A percentile compares a stretch with the other conserved stretches of the same genome.
phyloP scores from a whole-genome alignment of 1,140 invertebrate genomes.

The Drosophila varians region DNA sequence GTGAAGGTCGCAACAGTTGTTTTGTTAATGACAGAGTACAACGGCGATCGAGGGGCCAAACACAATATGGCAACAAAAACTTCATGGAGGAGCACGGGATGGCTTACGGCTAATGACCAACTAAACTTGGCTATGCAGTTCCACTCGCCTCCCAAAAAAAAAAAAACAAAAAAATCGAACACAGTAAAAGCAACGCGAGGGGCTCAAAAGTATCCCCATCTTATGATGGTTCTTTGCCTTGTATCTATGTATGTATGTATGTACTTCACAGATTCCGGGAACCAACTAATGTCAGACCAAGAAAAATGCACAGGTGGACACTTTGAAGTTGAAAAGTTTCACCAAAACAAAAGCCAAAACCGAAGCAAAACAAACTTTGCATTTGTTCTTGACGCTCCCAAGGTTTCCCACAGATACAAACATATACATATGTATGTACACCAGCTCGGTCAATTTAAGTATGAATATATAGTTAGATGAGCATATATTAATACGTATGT shows the following conservation, averaged over 20 bases:
- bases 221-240: constrained; percentile 20
- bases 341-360: constrained; percentile 8
- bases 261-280: constrained; percentile 55
- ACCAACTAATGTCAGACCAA: constrained; percentile 53
- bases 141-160: background rate
- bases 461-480: constrained; percentile 45
- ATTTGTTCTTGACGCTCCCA: constrained; percentile 72
- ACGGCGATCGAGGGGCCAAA: constrained; percentile 44
- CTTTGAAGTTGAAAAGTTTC: constrained; percentile 49
- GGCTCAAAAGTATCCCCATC: constrained; percentile 22
- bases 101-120: constrained; percentile 28
- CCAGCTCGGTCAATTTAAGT: too few relatives aligned
- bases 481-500: background rate
- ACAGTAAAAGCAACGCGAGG: too few relatives aligned
- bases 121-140: constrained; percentile 14
- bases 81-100: constrained; percentile 28
- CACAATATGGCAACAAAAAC: background rate
- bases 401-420: constrained; percentile 52
- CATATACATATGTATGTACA: too few relatives aligned
- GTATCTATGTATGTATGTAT: constrained; percentile 1
- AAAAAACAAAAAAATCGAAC: background rate
- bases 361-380: constrained; percentile 59
- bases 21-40: constrained; percentile 83
- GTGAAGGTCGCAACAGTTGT: constrained; percentile 83
- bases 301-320: constrained; percentile 75